These are phyloP conservation scores for Myodes glareolus DNA, from an alignment of 2,113 vertebrate genomes.

Conservation along the genomic window DNA sequence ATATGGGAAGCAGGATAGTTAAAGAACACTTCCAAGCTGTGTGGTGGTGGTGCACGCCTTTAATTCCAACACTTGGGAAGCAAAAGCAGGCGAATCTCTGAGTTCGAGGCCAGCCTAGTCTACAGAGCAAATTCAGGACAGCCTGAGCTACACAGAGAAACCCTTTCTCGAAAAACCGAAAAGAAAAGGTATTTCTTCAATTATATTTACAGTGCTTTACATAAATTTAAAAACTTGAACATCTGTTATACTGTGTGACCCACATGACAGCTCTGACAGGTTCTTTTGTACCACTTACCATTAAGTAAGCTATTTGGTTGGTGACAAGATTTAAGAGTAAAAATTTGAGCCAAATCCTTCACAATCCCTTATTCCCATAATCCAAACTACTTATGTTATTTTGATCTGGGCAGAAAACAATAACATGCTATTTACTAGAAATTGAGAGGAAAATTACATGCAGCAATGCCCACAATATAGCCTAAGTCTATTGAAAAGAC, in stretches of 20 bases:
- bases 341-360: slow-evolving; percentile 22
- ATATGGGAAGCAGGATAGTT: neutral
- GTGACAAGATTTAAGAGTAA: neutral
- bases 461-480: neutral
- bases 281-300: slow-evolving; percentile 5
- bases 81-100: neutral
- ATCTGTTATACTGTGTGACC: neutral
- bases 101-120: neutral
- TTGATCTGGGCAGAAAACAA: neutral
- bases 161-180: no score
- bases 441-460: neutral
- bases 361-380: neutral
- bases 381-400: slow-evolving; percentile 14
- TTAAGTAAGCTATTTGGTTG: slow-evolving; percentile 3
- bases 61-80: neutral
- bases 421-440: neutral
- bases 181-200: slow-evolving; percentile 13
- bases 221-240: slow-evolving; percentile 7
- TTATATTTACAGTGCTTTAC: neutral
- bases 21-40: neutral
- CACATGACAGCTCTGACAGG: neutral
- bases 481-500: neutral
- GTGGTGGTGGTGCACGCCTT: no score
- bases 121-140: neutral
- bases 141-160: neutral